These are phyloP conservation scores for Thelaira solivaga DNA, from an alignment of 2,888 invertebrate species.

Conservation along the genomic window DNA sequence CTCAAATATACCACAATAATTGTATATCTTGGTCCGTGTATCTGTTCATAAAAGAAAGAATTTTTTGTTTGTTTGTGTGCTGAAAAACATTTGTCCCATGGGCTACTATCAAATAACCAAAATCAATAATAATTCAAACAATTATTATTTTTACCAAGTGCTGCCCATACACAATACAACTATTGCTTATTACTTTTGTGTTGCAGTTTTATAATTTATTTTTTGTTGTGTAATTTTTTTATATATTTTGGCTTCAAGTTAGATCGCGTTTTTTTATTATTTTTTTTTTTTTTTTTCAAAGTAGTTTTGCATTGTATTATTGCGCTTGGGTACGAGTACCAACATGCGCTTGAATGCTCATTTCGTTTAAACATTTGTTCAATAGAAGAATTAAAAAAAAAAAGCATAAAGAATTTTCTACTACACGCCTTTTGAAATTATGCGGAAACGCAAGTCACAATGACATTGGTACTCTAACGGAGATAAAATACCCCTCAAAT, in stretches of 20 bases:
- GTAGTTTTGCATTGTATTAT: slow-evolving; percentile 44
- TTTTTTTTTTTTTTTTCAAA: slow-evolving; percentile 25
- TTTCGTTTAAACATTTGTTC: slow-evolving; percentile 20
- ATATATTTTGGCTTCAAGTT: slow-evolving; percentile 18
- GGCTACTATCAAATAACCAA: slow-evolving; percentile 63
- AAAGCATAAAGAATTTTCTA: slow-evolving; percentile 38
- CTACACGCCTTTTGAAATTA: slow-evolving; percentile 62
- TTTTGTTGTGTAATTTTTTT: neutral
- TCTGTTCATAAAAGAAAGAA: slow-evolving; percentile 15
- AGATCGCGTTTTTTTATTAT: neutral
- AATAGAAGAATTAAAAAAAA: neutral
- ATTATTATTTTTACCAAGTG: slow-evolving; percentile 61
- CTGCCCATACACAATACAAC: slow-evolving; percentile 52
- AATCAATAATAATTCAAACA: slow-evolving; percentile 65
- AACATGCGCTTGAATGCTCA: slow-evolving; percentile 27
- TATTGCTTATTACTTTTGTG: slow-evolving; percentile 28
- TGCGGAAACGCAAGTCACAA: slow-evolving; percentile 62
- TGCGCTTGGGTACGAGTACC: slow-evolving; percentile 24
- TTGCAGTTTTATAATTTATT: slow-evolving; percentile 21
- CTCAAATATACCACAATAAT: slow-evolving; percentile 49
- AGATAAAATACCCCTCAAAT: slow-evolving; percentile 59
- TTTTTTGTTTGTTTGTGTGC: slow-evolving; percentile 33
- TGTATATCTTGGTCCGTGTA: slow-evolving; percentile 49
- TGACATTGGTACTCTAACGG: slow-evolving; percentile 61
- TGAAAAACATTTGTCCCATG: slow-evolving; percentile 57